Evolutionary conservation across 1,140 invertebrate species (phyloP).

Genomic region (Drosophila tsacasi): DNA sequence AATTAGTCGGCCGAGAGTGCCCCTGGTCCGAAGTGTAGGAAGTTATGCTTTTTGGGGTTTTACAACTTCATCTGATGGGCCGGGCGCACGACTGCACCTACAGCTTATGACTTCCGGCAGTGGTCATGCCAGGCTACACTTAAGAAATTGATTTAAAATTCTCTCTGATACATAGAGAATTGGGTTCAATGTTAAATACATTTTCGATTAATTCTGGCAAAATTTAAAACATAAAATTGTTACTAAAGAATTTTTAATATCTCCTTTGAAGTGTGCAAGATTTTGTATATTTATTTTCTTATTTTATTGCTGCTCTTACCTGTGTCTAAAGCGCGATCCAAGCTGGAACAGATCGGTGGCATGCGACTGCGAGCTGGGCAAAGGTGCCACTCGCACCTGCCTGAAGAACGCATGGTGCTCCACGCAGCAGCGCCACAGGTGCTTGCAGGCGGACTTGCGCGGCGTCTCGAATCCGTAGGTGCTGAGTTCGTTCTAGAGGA

Average conservation of each 20-base stretch:
- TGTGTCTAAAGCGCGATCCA: conserved; percentile 90
- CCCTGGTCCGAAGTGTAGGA: conserved; percentile 36
- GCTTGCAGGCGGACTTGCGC: conserved; percentile 97
- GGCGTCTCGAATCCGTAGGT: conserved; percentile 98
- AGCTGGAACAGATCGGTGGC: conserved; percentile 90
- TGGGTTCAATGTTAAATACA: not conserved
- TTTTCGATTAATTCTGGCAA: not conserved
- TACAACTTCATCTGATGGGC: conserved; percentile 42
- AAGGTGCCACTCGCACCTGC: conserved; percentile 91
- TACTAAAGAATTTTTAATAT: not conserved
- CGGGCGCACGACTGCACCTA: conserved; percentile 54
- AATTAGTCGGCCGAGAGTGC: conserved; percentile 41
- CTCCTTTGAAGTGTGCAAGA: not conserved
- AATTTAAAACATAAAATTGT: not conserved
- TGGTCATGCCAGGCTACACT: conserved; percentile 6
- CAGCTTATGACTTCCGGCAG: conserved; percentile 60
- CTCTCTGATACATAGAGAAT: not conserved
- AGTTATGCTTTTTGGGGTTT: conserved; percentile 20
- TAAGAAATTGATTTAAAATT: not conserved
- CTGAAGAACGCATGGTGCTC: conserved; percentile 99
- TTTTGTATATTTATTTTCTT: not conserved
- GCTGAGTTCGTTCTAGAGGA: conserved; percentile 94
- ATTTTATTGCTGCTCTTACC: conserved; percentile 85
- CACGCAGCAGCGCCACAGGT: conserved; percentile 99
- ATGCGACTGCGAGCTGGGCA: conserved; percentile 85